Evolutionary conservation across 2,888 invertebrate genomes (phyloP).

Genomic region (Eremobia ochroleuca): DNA sequence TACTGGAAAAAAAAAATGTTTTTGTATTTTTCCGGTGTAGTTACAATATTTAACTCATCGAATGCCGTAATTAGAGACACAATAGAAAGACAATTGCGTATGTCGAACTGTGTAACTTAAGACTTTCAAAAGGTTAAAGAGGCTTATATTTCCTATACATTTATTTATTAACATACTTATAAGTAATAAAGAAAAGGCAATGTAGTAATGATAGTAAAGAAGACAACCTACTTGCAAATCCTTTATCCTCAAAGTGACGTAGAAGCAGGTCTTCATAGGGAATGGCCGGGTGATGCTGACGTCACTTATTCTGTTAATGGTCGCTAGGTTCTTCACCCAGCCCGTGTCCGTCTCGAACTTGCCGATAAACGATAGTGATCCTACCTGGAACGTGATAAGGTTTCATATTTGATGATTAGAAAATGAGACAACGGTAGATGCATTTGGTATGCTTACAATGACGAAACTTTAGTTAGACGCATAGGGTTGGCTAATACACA

Average conservation of each 20-base stretch:
- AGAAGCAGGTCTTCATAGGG: constrained; percentile 84
- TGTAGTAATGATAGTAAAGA: neutral
- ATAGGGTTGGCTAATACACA: neutral
- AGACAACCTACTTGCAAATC: constrained; percentile 82
- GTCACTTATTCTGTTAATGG: constrained; percentile 89
- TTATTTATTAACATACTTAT: too few relatives aligned
- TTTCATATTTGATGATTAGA: neutral
- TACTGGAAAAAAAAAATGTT: neutral
- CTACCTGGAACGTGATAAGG: constrained; percentile 79
- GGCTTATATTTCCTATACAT: too few relatives aligned
- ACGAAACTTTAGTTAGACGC: neutral
- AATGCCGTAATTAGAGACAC: too few relatives aligned
- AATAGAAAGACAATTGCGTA: too few relatives aligned
- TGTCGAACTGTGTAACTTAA: too few relatives aligned
- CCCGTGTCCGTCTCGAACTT: constrained; percentile 89
- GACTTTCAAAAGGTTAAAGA: too few relatives aligned
- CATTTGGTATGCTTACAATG: neutral
- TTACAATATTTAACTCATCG: too few relatives aligned
- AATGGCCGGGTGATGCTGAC: constrained; percentile 88
- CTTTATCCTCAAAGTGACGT: constrained; percentile 85
- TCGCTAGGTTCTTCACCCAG: constrained; percentile 90
- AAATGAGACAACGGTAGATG: neutral
- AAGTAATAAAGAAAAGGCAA: too few relatives aligned
- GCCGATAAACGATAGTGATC: constrained; percentile 88
- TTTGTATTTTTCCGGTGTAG: neutral